phyloP scores from a whole-genome alignment of 1,140 invertebrate genomes.

The Eupeodes corollae region DNA sequence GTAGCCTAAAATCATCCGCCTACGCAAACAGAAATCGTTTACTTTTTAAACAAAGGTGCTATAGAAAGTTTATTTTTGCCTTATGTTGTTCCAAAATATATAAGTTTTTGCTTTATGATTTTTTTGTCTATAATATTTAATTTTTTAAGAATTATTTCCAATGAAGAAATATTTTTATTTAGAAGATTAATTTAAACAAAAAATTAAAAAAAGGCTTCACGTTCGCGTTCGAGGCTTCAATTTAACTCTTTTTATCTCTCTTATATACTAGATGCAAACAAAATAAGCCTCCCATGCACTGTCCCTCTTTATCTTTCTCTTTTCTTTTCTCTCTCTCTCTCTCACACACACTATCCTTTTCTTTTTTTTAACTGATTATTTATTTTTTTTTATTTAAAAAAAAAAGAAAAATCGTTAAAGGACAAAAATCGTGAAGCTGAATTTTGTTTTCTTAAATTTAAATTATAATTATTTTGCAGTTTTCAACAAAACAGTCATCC shows the following conservation, averaged over 20 bases:
- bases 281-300: conserved; percentile 1
- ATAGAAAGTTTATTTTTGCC: conserved; percentile 35
- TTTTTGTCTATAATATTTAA: too few species aligned
- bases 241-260: conserved; percentile 2
- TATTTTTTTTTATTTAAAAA: too few species aligned
- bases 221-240: not conserved
- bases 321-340: not conserved
- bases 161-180: too few species aligned
- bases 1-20: not conserved
- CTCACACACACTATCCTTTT: not conserved
- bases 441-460: too few species aligned
- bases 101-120: too few species aligned
- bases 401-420: too few species aligned
- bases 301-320: conserved; percentile 5
- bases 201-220: not conserved
- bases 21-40: not conserved
- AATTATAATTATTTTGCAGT: too few species aligned
- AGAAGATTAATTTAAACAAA: not conserved
- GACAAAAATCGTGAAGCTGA: too few species aligned
- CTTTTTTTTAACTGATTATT: not conserved
- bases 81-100: not conserved
- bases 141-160: too few species aligned
- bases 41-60: conserved; percentile 32
- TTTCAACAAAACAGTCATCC: too few species aligned
- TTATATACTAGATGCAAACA: conserved; percentile 3